phyloP scores from a whole-genome alignment of 2,113 vertebrate genomes.

The Butastur rufipennis region DNA sequence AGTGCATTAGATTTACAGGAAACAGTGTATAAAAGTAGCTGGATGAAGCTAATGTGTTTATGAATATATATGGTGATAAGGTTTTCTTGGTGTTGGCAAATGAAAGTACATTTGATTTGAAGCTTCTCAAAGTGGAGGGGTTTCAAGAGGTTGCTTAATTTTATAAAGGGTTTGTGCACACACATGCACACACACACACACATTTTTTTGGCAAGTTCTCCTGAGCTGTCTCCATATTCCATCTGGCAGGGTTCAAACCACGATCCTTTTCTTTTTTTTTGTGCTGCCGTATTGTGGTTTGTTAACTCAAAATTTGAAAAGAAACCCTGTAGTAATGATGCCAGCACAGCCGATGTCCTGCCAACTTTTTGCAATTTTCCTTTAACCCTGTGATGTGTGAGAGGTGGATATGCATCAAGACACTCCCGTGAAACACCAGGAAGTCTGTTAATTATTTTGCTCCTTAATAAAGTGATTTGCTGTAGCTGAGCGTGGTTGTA shows the following conservation, averaged over 20 bases:
- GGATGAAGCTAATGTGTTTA: neutral
- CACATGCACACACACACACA: neutral
- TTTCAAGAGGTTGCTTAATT: slow-evolving; percentile 14
- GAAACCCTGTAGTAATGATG: neutral
- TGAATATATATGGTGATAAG: neutral
- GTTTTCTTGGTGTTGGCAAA: neutral
- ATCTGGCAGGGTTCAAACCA: slow-evolving; percentile 18
- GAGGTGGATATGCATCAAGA: neutral
- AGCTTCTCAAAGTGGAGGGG: neutral
- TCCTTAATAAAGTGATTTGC: neutral
- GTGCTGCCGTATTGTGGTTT: neutral
- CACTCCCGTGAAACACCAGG: neutral
- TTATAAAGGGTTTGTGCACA: neutral
- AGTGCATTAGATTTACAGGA: neutral
- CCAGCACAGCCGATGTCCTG: neutral
- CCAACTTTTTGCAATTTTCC: neutral
- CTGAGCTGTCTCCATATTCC: slow-evolving; percentile 2
- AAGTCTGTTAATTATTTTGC: neutral
- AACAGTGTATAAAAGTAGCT: neutral
- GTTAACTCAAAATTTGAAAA: neutral
- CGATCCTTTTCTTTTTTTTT: neutral
- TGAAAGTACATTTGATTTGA: neutral
- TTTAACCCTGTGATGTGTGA: neutral
- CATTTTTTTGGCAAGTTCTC: slow-evolving; percentile 6
- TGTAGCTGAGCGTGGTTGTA: neutral